Conservation (phyloP, 1,140 invertebrate species). For the Adoxophyes honmai region DNA sequence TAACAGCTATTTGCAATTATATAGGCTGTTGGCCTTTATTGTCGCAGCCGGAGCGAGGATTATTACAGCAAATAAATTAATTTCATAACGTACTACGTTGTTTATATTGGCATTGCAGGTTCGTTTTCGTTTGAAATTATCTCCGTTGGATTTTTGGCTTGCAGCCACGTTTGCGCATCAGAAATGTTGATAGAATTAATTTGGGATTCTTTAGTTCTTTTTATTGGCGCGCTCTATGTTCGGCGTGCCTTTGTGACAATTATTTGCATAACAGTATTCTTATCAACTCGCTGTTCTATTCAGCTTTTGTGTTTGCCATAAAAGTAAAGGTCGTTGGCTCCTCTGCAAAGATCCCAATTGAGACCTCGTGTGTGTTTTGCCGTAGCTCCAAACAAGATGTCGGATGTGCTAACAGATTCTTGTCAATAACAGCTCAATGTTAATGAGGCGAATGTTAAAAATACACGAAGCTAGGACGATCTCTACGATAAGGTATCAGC, state of each 20-base stretch:
- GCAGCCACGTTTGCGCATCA: not conserved
- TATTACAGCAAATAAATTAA: constrained; percentile 6
- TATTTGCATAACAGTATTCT: constrained; percentile 8
- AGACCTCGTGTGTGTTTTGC: not conserved
- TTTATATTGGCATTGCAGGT: constrained; percentile 11
- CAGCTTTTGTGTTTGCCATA: not conserved
- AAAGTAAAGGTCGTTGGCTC: constrained; percentile 5
- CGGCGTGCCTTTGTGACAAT: not conserved
- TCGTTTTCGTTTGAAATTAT: constrained; percentile 3
- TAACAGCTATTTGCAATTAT: not conserved
- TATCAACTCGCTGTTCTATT: not conserved
- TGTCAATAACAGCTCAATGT: constrained; percentile 12
- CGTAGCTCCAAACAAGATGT: not conserved
- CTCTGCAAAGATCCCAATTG: not conserved
- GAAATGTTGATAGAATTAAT: not conserved
- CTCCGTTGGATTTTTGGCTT: constrained; percentile 1
- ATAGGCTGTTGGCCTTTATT: constrained; percentile 1
- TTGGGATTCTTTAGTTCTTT: not conserved
- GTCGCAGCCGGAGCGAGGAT: not conserved
- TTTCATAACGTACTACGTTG: constrained; percentile 12
- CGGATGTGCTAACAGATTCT: not conserved
- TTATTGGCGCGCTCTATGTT: not conserved
- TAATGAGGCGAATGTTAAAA: not conserved
- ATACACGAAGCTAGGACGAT: not conserved
- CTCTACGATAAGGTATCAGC: too few relatives aligned